These are phyloP conservation scores for Cydia amplana DNA, from an alignment of 1,140 invertebrate genomes.

Conservation along the genomic window DNA sequence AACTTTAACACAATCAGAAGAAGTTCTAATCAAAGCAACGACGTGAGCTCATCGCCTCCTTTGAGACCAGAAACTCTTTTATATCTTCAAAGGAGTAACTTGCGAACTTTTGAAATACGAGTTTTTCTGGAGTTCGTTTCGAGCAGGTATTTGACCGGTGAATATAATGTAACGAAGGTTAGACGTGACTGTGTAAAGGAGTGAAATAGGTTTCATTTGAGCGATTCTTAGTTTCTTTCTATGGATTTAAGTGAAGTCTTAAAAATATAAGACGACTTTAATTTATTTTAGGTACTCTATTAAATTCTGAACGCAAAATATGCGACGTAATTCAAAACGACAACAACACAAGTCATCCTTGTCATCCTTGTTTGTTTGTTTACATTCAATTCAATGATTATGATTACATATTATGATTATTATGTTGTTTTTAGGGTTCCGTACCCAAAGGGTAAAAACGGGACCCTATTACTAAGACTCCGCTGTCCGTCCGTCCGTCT, in stretches of 20 bases:
- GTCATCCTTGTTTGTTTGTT: too few species aligned
- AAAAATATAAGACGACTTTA: too few species aligned
- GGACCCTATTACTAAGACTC: too few species aligned
- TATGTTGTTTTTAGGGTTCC: too few species aligned
- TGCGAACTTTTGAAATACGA: slow-evolving; percentile 43
- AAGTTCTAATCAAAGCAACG: slow-evolving; percentile 65
- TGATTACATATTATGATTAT: too few species aligned
- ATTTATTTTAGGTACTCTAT: too few species aligned
- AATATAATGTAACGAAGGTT: slow-evolving; percentile 9
- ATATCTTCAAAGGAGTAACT: slow-evolving; percentile 46
- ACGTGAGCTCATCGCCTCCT: slow-evolving; percentile 51
- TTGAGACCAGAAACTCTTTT: slow-evolving; percentile 51
- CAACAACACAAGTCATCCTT: too few species aligned
- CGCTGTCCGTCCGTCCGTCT: too few species aligned
- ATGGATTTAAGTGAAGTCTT: background rate
- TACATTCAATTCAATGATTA: too few species aligned
- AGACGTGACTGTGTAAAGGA: background rate
- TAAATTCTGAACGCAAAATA: too few species aligned
- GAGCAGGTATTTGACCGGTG: slow-evolving; percentile 22
- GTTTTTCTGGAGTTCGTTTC: slow-evolving; percentile 34
- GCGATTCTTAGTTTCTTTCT: background rate
- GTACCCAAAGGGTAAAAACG: too few species aligned
- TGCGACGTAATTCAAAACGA: too few species aligned
- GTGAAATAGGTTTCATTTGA: slow-evolving; percentile 16
- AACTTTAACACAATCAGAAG: slow-evolving; percentile 42